Percentiles rank a stretch among this genome's conserved stretches.
These are phyloP conservation scores for Melipona beecheii DNA, from an alignment of 2,888 invertebrate species.

Conservation along the genomic window DNA sequence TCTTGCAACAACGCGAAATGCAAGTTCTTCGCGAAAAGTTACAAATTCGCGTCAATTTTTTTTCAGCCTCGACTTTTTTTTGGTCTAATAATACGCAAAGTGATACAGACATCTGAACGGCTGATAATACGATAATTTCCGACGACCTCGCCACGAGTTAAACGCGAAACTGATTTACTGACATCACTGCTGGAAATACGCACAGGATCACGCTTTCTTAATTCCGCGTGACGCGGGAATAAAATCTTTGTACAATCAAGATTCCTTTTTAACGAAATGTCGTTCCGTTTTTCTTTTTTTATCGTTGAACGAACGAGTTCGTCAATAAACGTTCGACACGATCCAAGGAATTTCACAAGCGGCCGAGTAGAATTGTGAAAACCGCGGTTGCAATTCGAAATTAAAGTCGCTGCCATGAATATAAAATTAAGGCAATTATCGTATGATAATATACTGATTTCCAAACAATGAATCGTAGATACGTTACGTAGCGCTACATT, in stretches of 20 bases:
- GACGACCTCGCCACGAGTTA: slow-evolving; percentile 40
- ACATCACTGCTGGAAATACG: slow-evolving; percentile 49
- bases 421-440: background rate
- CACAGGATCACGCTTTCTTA: slow-evolving; percentile 30
- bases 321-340: too few species aligned
- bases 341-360: background rate
- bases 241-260: background rate
- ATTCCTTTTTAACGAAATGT: background rate
- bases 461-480: slow-evolving; percentile 48
- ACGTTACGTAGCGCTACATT: slow-evolving; percentile 22
- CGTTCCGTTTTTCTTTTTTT: too few species aligned
- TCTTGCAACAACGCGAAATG: too few species aligned
- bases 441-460: slow-evolving; percentile 45
- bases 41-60: background rate
- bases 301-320: too few species aligned
- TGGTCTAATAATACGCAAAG: slow-evolving; percentile 1
- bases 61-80: slow-evolving; percentile 10
- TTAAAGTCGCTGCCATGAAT: slow-evolving; percentile 8
- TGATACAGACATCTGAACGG: background rate
- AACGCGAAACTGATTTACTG: slow-evolving; percentile 50
- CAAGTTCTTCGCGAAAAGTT: too few species aligned
- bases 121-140: slow-evolving; percentile 46
- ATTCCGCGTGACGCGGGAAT: background rate
- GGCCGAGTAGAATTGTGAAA: background rate
- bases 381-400: background rate